Conservation (phyloP, 35 echinoderm and acorn worm species). For the Ptychodera flava region DNA sequence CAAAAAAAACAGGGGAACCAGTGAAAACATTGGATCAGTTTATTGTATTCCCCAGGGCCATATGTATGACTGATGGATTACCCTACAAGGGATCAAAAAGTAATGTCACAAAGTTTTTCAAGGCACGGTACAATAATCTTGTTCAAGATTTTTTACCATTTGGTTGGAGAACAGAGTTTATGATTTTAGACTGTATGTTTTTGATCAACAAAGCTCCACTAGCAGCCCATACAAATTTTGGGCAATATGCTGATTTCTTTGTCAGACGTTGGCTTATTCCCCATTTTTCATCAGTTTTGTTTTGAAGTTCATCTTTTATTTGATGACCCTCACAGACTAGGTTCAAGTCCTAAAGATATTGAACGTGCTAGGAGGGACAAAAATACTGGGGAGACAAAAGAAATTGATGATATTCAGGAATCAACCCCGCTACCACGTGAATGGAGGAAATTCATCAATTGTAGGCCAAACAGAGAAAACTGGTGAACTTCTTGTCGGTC, state of each 20-base stretch:
- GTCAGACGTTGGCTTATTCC: neutral
- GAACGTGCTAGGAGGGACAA: neutral
- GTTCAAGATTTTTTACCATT: slow-evolving; percentile 15
- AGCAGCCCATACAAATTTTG: neutral
- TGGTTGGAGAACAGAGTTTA: slow-evolving; percentile 4
- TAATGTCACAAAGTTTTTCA: slow-evolving; percentile 11
- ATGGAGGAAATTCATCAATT: neutral
- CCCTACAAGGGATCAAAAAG: slow-evolving; percentile 27
- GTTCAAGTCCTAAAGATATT: neutral
- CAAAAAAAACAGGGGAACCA: slow-evolving; percentile 15
- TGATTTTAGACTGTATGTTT: slow-evolving; percentile 28
- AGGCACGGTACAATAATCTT: neutral
- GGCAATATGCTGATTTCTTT: neutral
- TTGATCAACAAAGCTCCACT: neutral
- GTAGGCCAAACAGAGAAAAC: neutral
- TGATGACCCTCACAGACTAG: neutral
- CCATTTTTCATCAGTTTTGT: neutral
- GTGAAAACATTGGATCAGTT: slow-evolving; percentile 20
- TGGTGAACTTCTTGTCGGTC: neutral
- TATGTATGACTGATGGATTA: slow-evolving; percentile 21
- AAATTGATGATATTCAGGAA: neutral
- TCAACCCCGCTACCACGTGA: neutral
- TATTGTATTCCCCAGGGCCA: slow-evolving; percentile 23
- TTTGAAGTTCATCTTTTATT: neutral
- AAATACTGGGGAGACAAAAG: neutral